Percentiles rank a stretch among this genome's conserved stretches.
Conservation (phyloP, 2,888 invertebrate species). For the Blera fallax region DNA sequence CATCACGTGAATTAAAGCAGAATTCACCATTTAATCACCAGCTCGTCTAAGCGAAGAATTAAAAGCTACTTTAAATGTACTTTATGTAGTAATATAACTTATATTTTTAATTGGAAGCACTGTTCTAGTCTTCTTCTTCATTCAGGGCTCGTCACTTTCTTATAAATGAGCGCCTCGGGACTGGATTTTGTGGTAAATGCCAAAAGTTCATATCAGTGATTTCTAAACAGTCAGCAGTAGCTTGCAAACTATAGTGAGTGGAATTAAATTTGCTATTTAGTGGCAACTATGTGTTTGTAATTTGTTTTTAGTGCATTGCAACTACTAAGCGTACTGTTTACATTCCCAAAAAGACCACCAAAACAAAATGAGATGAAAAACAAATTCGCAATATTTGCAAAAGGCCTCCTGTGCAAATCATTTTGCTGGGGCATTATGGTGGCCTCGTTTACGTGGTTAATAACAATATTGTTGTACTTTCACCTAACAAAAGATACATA, state of each 20-base stretch:
- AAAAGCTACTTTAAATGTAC: too few relatives aligned
- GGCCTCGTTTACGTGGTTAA: slow-evolving; percentile 89
- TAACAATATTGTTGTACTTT: slow-evolving; percentile 87
- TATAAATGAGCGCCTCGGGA: not conserved
- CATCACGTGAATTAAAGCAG: too few relatives aligned
- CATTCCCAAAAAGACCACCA: not conserved
- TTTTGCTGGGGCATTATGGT: slow-evolving; percentile 89
- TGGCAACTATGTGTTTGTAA: slow-evolving; percentile 12
- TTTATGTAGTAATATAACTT: too few relatives aligned
- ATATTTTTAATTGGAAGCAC: too few relatives aligned
- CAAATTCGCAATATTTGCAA: slow-evolving; percentile 44
- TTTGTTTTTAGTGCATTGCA: slow-evolving; percentile 1
- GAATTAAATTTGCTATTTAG: not conserved
- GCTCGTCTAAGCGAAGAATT: too few relatives aligned
- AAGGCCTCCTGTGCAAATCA: slow-evolving; percentile 76
- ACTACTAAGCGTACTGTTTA: not conserved
- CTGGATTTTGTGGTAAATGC: not conserved
- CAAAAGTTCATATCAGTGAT: not conserved
- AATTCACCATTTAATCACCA: too few relatives aligned
- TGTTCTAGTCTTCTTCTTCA: not conserved
- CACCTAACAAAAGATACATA: slow-evolving; percentile 57
- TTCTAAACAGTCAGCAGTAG: not conserved
- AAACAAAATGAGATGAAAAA: slow-evolving; percentile 55
- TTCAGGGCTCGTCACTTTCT: not conserved
- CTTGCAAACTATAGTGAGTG: not conserved